These are phyloP conservation scores for Podilymbus podiceps DNA, from an alignment of 2,113 vertebrate species.

Conservation along the genomic window DNA sequence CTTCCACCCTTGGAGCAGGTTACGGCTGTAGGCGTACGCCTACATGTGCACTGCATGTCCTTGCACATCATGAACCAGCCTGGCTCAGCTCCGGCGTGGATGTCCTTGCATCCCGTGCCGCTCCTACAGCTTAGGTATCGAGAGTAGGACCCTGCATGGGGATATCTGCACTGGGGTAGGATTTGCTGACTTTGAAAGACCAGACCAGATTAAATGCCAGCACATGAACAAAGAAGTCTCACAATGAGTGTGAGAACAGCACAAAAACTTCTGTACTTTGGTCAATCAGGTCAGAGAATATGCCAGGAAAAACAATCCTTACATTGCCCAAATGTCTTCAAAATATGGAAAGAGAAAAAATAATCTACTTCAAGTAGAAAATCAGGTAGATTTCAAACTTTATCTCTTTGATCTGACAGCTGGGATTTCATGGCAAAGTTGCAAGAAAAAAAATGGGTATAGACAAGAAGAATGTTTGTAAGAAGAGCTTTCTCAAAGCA, in stretches of 20 bases:
- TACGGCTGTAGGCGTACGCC: fast-evolving
- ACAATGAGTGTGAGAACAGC: neutral
- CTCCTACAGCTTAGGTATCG: neutral
- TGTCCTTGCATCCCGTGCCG: too few species aligned
- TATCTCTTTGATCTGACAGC: neutral
- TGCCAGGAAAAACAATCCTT: neutral
- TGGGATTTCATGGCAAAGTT: neutral
- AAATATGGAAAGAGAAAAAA: neutral
- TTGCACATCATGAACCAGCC: neutral
- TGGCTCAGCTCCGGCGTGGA: fast-evolving
- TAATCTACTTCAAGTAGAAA: neutral
- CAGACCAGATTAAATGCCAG: neutral
- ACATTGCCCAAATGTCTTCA: neutral
- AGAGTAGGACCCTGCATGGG: neutral
- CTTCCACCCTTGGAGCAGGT: neutral
- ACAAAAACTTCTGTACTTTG: neutral
- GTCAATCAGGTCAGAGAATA: neutral
- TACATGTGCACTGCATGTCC: neutral
- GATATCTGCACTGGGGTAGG: neutral
- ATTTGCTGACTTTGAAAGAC: neutral
- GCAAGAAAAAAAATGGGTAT: neutral
- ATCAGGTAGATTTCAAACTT: neutral
- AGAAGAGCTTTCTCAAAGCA: neutral
- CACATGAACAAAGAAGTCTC: neutral
- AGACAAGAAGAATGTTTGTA: neutral